Percentiles rank a stretch among this genome's conserved stretches.
phyloP scores from a whole-genome alignment of 2,888 invertebrate species.

The Ceramica pisi region DNA sequence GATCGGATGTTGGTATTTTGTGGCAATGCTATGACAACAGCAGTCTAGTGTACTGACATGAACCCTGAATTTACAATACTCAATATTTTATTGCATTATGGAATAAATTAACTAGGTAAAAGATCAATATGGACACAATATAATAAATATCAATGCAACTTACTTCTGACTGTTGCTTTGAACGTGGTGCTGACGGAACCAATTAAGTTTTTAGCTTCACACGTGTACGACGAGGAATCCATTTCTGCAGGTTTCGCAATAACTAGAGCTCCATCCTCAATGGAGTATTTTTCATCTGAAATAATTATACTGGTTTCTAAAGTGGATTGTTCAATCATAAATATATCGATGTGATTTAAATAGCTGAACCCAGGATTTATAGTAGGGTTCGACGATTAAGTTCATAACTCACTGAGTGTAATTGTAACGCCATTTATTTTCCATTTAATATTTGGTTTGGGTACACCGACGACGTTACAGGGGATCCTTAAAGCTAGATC shows the following conservation, averaged over 20 bases:
- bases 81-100: no score
- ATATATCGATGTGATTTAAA: background rate
- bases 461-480: conserved; percentile 44
- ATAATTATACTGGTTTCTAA: background rate
- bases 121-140: no score
- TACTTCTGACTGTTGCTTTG: conserved; percentile 36
- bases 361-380: background rate
- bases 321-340: background rate
- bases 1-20: background rate
- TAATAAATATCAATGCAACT: no score
- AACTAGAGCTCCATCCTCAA: conserved; percentile 42
- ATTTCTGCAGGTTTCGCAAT: conserved; percentile 35
- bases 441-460: conserved; percentile 46
- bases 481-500: conserved; percentile 52
- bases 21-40: background rate
- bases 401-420: conserved; percentile 36
- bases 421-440: conserved; percentile 27
- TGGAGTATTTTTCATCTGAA: conserved; percentile 46
- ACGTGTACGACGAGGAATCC: conserved; percentile 38
- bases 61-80: background rate
- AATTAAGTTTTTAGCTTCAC: conserved; percentile 47
- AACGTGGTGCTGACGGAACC: conserved; percentile 30
- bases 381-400: background rate
- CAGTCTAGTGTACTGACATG: background rate
- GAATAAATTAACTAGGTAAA: no score